phyloP scores from a whole-genome alignment of 1,140 invertebrate genomes.

The Caenorhabditis elegans region DNA sequence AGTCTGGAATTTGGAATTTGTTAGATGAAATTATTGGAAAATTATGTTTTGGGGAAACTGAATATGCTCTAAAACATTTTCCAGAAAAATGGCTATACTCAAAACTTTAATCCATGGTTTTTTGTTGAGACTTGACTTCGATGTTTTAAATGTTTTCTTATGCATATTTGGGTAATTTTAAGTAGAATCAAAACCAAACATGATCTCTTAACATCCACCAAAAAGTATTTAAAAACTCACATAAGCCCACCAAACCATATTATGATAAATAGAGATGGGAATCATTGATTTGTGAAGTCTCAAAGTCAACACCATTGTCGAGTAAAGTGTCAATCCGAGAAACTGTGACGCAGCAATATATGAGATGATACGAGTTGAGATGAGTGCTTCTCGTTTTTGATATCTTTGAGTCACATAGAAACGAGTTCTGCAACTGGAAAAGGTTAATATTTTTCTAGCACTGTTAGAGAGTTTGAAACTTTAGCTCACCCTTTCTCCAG shows the following conservation, averaged over 20 bases:
- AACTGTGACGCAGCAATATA: conserved; percentile 1
- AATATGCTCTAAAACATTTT: no score
- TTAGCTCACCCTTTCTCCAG: not conserved
- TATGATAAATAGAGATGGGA: not conserved
- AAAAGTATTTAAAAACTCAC: not conserved
- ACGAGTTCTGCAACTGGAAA: not conserved
- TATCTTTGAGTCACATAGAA: not conserved
- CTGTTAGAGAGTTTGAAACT: no score
- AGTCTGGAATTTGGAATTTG: not conserved
- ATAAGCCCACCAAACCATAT: conserved; percentile 14
- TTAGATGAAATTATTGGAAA: no score
- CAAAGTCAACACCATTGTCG: not conserved
- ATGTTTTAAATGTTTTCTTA: no score
- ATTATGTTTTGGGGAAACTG: no score
- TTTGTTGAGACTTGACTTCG: no score
- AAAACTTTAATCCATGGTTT: no score
- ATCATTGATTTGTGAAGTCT: conserved; percentile 12
- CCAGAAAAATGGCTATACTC: no score
- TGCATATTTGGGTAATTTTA: no score
- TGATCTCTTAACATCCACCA: no score
- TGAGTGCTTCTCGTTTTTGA: not conserved
- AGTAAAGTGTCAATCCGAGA: not conserved
- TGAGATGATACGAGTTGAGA: not conserved
- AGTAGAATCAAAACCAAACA: no score
- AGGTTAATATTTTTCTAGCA: no score